These are phyloP conservation scores for Smittia aterrima DNA, from an alignment of 2,888 invertebrate genomes.

Conservation along the genomic window DNA sequence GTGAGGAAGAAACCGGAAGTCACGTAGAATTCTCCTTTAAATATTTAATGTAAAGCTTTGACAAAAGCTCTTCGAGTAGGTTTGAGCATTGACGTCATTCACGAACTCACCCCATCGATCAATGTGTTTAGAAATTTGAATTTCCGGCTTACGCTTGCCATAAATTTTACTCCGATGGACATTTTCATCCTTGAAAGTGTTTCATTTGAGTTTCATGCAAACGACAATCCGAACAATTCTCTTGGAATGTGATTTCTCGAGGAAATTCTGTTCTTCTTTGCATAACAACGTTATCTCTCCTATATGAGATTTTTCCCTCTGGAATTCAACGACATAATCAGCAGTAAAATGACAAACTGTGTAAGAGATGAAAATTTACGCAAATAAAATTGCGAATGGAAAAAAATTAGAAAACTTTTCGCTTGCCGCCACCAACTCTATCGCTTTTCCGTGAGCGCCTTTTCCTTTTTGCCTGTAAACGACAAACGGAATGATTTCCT, in stretches of 20 bases:
- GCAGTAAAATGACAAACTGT: constrained; percentile 39
- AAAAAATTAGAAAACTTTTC: constrained; percentile 30
- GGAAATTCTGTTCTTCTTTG: constrained; percentile 16
- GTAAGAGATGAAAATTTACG: constrained; percentile 10
- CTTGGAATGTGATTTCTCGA: constrained; percentile 6
- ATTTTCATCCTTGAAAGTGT: neutral
- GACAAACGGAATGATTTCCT: neutral
- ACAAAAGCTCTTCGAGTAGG: too few relatives aligned
- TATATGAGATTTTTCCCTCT: constrained; percentile 8
- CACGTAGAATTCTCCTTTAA: too few relatives aligned
- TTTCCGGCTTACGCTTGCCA: neutral
- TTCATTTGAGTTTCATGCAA: constrained; percentile 9
- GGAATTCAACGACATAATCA: constrained; percentile 30
- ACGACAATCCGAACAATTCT: neutral
- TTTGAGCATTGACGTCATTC: too few relatives aligned
- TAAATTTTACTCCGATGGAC: constrained; percentile 13
- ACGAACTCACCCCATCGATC: neutral
- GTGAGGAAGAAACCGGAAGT: neutral
- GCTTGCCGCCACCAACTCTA: neutral
- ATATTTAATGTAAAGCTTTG: too few relatives aligned
- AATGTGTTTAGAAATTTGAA: constrained; percentile 2
- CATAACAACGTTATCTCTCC: constrained; percentile 34
- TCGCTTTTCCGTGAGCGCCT: constrained; percentile 1
- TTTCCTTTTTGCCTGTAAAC: neutral
- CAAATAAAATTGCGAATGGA: constrained; percentile 22